These are phyloP conservation scores for Pheosia tremula DNA, from an alignment of 2,888 invertebrate genomes.

Conservation along the genomic window DNA sequence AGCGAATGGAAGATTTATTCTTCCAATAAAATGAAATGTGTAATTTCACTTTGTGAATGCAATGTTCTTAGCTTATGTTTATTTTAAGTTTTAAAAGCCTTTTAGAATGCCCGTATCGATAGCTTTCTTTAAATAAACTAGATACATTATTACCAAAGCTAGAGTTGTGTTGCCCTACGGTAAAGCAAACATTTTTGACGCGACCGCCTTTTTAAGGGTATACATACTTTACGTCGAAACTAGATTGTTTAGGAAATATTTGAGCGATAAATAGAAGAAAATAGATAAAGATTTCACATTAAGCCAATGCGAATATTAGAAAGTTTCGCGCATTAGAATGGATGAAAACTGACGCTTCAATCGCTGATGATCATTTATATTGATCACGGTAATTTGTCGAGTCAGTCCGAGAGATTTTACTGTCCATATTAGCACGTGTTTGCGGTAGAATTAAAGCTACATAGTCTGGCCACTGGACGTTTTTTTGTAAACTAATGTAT, in stretches of 20 bases:
- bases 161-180: conserved; percentile 20
- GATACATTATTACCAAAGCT: conserved; percentile 37
- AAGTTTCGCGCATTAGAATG: conserved; percentile 29
- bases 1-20: conserved; percentile 26
- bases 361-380: conserved; percentile 42
- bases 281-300: neutral
- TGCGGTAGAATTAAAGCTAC: conserved; percentile 6
- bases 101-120: conserved; percentile 13
- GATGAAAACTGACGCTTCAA: conserved; percentile 39
- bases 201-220: conserved; percentile 50
- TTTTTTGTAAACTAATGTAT: too few relatives aligned
- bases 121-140: conserved; percentile 25
- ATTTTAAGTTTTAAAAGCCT: neutral
- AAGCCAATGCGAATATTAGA: conserved; percentile 24
- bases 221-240: conserved; percentile 19
- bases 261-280: conserved; percentile 15
- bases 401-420: conserved; percentile 24
- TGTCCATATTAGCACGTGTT: conserved; percentile 32
- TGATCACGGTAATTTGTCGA: conserved; percentile 47
- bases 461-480: too few relatives aligned
- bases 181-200: conserved; percentile 49
- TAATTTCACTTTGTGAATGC: too few relatives aligned
- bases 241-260: conserved; percentile 27
- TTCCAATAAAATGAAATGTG: conserved; percentile 12
- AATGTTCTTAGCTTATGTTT: too few relatives aligned